phyloP scores from a whole-genome alignment of 2,888 invertebrate species.

The Sminthurides aquaticus region DNA sequence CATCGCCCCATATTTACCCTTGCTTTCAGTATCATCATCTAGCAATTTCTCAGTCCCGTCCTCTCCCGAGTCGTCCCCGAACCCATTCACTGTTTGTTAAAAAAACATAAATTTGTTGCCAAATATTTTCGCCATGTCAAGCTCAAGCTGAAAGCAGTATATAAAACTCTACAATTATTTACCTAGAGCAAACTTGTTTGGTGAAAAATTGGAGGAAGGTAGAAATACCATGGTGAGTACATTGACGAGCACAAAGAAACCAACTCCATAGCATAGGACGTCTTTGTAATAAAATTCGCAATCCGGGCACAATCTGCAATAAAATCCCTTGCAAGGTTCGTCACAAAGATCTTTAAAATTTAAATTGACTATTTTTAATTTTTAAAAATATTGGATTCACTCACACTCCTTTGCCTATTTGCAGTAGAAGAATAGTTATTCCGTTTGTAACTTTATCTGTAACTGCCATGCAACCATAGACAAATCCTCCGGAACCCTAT shows the following conservation, averaged over 20 bases:
- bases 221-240: neutral
- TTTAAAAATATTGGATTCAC: too few relatives aligned
- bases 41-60: too few relatives aligned
- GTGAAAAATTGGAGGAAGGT: neutral
- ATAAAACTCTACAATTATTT: too few relatives aligned
- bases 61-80: too few relatives aligned
- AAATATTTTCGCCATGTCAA: too few relatives aligned
- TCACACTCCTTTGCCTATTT: slow-evolving; percentile 8
- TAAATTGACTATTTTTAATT: neutral
- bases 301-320: neutral
- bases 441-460: slow-evolving; percentile 8
- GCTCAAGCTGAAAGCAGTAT: too few relatives aligned
- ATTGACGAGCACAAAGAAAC: slow-evolving; percentile 6
- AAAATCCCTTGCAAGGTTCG: neutral
- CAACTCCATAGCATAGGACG: slow-evolving; percentile 11
- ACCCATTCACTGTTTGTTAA: too few relatives aligned
- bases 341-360: neutral
- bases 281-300: slow-evolving; percentile 4
- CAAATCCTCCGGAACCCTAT: slow-evolving; percentile 11
- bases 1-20: slow-evolving; percentile 3
- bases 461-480: slow-evolving; percentile 13
- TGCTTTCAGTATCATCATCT: neutral
- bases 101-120: too few relatives aligned
- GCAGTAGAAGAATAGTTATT: neutral
- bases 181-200: neutral